Conservation (phyloP, 2,888 invertebrate species). For the Acleris cristana region DNA sequence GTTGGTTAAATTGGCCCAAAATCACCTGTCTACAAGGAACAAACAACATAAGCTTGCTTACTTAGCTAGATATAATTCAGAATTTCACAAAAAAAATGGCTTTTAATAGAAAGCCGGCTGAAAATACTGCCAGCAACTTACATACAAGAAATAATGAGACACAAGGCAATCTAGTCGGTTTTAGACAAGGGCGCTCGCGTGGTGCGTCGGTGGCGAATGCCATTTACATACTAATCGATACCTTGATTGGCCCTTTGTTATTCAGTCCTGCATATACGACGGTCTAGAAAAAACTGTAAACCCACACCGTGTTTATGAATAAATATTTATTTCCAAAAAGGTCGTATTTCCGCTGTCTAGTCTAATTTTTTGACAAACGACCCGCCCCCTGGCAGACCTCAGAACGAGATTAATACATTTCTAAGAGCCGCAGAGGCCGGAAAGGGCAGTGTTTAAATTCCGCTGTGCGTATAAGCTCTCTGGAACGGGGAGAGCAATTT, state of each 20-base stretch:
- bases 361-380: slow-evolving; percentile 19
- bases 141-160: no score
- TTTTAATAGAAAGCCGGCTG: no score
- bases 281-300: slow-evolving; percentile 17
- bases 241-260: slow-evolving; percentile 28
- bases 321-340: slow-evolving; percentile 6
- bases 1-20: no score
- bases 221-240: slow-evolving; percentile 34
- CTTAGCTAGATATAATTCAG: no score
- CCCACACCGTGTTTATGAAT: background rate
- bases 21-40: no score
- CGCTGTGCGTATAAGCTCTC: slow-evolving; percentile 14
- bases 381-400: slow-evolving; percentile 14
- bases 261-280: background rate
- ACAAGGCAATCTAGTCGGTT: slow-evolving; percentile 5
- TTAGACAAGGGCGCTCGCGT: slow-evolving; percentile 1
- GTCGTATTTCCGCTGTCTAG: slow-evolving; percentile 14
- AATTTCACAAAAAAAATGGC: no score
- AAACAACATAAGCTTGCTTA: no score
- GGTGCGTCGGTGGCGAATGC: slow-evolving; percentile 2
- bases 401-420: slow-evolving; percentile 34
- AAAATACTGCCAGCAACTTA: no score
- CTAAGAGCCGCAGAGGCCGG: slow-evolving; percentile 17
- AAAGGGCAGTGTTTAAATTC: slow-evolving; percentile 30
- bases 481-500: slow-evolving; percentile 29